Evolutionary conservation across 2,797 vertebrate species (phyloP), one percentile per base, ranked within the genome.

Genomic region (Myiotriccus ornatus): DNA sequence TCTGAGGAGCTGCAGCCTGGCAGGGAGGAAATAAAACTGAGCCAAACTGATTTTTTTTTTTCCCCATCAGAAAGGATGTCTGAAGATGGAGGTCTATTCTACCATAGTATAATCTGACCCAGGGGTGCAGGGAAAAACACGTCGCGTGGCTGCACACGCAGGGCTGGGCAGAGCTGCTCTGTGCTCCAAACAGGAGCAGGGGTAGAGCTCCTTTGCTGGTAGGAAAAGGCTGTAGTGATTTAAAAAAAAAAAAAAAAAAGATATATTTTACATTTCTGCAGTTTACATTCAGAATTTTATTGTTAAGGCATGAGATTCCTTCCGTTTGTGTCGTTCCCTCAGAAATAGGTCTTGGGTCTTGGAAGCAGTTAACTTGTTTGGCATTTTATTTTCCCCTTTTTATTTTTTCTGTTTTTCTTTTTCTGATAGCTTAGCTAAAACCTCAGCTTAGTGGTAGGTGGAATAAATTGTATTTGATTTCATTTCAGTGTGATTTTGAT

Each of bases 171-270:
- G 2, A 57, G 18, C 78, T 25, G 55, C 19, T 7, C 43, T 10
- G 35, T 14, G 11, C 23, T 65, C 53, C 10, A 32, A 46, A 0
- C 34, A n/a, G 19, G 2, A 43, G 60, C 10, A 4, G 0, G 4
- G 16, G 18, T 19, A 63, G 68, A 10, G 75, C 14, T 8, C 2
- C 25, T 35, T n/a, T 23, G 12, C 22, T 82, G 74, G 10, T 2
- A 52, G 32, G 25, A 4, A 63, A 19, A 69, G 25, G 6, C 47
- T 90, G 7, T 7, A 7, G 46, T 12, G 62, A 22, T 23, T 71
- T 63, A n/a, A n/a, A n/a, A n/a, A n/a, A n/a, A n/a, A n/a, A n/a
- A n/a, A 23, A 49, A 12, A 27, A 37, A 41, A 67, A 37, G 27
- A 34, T 43, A 1, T 32, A 2, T 56, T 69, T 57, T 11, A 39